phyloP scores from a whole-genome alignment of 2,888 invertebrate genomes.

The Oscheius sp. region DNA sequence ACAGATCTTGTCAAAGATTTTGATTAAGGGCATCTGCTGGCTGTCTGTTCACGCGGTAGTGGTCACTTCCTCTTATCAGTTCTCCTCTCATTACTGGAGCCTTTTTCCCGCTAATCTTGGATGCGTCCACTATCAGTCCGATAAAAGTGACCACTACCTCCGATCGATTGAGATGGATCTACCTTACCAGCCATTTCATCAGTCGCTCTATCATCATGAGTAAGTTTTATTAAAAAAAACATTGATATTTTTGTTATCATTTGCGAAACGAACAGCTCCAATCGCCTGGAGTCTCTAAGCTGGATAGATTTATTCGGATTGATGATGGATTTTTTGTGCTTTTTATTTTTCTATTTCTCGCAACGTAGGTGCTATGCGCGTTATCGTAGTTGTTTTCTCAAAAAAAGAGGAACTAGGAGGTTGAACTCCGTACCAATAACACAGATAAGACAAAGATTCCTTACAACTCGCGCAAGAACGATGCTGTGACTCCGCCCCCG shows the following conservation, averaged over 20 bases:
- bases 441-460: not conserved
- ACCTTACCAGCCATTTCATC: slow-evolving; percentile 1
- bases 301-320: too few species aligned
- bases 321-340: too few species aligned
- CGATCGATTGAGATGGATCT: slow-evolving; percentile 19
- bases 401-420: slow-evolving; percentile 13
- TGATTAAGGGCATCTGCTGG: not conserved
- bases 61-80: slow-evolving; percentile 17
- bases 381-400: not conserved
- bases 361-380: not conserved
- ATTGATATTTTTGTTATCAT: too few species aligned
- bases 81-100: slow-evolving; percentile 5
- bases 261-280: too few species aligned
- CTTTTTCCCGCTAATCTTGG: slow-evolving; percentile 24
- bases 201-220: not conserved
- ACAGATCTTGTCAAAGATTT: too few species aligned
- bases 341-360: too few species aligned
- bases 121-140: slow-evolving; percentile 20
- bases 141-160: slow-evolving; percentile 30
- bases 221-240: not conserved
- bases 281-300: too few species aligned
- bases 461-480: slow-evolving; percentile 7
- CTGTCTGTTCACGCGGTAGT: slow-evolving; percentile 11
- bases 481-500: slow-evolving; percentile 24
- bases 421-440: slow-evolving; percentile 8